Conservation (phyloP, 2,888 invertebrate species). For the Acrobasis consociella region DNA sequence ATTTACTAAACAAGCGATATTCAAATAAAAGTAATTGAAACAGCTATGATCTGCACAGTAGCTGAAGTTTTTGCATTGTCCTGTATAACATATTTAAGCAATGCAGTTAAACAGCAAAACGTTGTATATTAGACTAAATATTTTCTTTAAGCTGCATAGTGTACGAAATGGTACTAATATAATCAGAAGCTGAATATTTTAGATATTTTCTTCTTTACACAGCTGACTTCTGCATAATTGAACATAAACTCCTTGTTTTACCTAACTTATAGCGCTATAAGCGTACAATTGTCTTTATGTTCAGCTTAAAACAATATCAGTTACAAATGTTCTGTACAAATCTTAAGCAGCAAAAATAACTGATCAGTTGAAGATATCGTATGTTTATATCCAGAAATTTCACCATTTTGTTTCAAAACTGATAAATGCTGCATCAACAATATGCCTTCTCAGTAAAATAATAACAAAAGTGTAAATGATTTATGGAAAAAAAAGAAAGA, state of each 20-base stretch:
- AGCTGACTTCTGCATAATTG: slow-evolving; percentile 18
- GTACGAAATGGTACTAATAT: not conserved
- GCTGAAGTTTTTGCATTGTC: slow-evolving; percentile 19
- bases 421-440: slow-evolving; percentile 7
- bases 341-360: slow-evolving; percentile 20
- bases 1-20: slow-evolving; percentile 20
- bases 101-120: slow-evolving; percentile 12
- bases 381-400: not conserved
- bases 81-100: slow-evolving; percentile 19
- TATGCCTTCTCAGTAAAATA: slow-evolving; percentile 13
- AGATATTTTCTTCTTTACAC: slow-evolving; percentile 11
- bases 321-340: slow-evolving; percentile 12
- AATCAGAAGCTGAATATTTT: slow-evolving; percentile 15
- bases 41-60: slow-evolving; percentile 13
- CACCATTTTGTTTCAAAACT: slow-evolving; percentile 2
- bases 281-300: slow-evolving; percentile 20
- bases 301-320: slow-evolving; percentile 20
- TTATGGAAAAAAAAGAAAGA: slow-evolving; percentile 20
- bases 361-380: slow-evolving; percentile 21
- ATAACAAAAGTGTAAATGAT: slow-evolving; percentile 14
- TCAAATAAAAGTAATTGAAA: slow-evolving; percentile 21
- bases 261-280: slow-evolving; percentile 21
- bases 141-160: slow-evolving; percentile 14
- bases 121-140: slow-evolving; percentile 20
- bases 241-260: slow-evolving; percentile 18